Percentiles rank a stretch among this genome's conserved stretches.
These are phyloP conservation scores for Temnothorax ravouxi DNA, from an alignment of 2,888 invertebrate species.

Conservation along the genomic window DNA sequence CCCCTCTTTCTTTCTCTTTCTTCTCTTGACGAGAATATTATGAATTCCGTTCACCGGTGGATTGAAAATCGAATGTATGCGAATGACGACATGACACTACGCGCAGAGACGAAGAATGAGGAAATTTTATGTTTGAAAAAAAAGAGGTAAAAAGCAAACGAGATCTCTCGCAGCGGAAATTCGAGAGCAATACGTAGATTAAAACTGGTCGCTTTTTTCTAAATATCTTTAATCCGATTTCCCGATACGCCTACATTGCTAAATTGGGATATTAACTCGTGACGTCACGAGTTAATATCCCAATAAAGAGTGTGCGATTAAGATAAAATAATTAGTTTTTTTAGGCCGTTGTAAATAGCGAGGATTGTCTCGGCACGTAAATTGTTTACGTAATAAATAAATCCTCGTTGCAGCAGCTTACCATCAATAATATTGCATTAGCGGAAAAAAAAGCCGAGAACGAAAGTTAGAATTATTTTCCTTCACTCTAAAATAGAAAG, in stretches of 20 bases:
- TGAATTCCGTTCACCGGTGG: not conserved
- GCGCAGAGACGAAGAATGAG: not conserved
- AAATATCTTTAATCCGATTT: not conserved
- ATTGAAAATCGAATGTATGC: not conserved
- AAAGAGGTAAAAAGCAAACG: not conserved
- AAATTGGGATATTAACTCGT: no score
- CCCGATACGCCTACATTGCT: not conserved
- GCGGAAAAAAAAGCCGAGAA: not conserved
- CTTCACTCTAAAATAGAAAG: not conserved
- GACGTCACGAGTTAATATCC: no score
- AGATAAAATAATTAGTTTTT: constrained; percentile 33
- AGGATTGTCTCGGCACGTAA: not conserved
- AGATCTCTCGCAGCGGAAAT: not conserved
- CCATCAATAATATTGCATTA: not conserved
- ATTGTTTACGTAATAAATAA: not conserved
- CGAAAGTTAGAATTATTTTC: not conserved
- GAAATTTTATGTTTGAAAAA: not conserved
- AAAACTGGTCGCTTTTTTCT: not conserved
- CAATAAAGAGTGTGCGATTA: not conserved
- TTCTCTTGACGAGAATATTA: not conserved
- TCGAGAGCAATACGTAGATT: not conserved
- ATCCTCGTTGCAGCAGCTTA: not conserved
- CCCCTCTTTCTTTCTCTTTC: not conserved
- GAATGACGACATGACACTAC: not conserved
- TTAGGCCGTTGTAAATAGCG: not conserved